Base-by-base conservation (phyloP, 2,113 vertebrate genomes). In the Nothocercus julius region DNA sequence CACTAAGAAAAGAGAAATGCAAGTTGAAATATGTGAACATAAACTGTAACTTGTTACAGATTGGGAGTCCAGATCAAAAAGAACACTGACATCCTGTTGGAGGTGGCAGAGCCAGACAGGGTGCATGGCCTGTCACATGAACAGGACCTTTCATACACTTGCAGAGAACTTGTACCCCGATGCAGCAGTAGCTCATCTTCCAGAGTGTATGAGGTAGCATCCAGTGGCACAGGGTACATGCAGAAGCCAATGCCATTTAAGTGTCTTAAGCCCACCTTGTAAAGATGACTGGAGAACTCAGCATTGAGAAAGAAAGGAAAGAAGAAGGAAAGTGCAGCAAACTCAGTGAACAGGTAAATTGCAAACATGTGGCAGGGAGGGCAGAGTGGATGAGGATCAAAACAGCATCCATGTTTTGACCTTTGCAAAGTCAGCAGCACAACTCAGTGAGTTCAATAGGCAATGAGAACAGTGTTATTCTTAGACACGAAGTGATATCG, bases 351-450 rank as follows among this genome's bases (percentile, higher is more conserved):
- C 42, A 42, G 13, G 18, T 5, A 67, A 79, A 67, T 58, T 64
- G 67, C 32, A 87, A 45, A 56, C 0, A 0, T 67, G 82, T 47
- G 51, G 12, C 17, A 53, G 11, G n/a, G 44, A 53, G 9, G 3
- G 2, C 9, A 82, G 25, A 75, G 44, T 1, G n/a, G 30, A 84
- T 78, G 51, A 77, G 36, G 17, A 36, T 68, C 74, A 89, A 91
- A 79, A 78, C 0, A 19, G 5, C 42, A 5, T 38, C 14, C 66
- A 9, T 34, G 24, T 42, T 84, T 42, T 51, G 40, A 15, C 38
- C 13, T 74, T 78, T 30, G 34, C 34, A 61, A 92, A 92, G 40
- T 77, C 54, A 89, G 25, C 21, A 74, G 54, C 69, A 30, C 62
- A 22, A 20, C 15, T 44, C 66, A 17, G 12, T 32, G 42, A 78